Evolutionary conservation across 2,113 vertebrate genomes (phyloP), one percentile per base, ranked within the genome.

Genomic region (Agapornis roseicollis): DNA sequence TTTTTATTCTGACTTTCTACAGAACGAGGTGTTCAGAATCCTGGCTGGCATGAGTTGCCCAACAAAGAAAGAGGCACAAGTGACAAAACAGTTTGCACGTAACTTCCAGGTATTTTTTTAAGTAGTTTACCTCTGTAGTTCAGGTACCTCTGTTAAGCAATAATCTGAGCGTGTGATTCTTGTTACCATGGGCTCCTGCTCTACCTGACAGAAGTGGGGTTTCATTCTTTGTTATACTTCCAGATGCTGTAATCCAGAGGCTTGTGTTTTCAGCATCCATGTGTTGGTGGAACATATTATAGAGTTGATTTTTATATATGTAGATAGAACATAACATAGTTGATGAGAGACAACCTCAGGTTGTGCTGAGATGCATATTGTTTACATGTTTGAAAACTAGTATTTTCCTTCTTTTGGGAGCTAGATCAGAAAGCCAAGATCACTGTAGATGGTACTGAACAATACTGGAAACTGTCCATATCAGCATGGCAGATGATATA

Each of bases 121-220:
- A 85, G 89, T 49, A 56, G 28, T 91, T 95, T 85, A 73, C 85
- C 87, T 90, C 55, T 84, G n/a, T 7, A 17, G 63, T 87, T 88
- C 89, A 83, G 93, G 92, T 95, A 64, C 85, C 42, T 71, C 72
- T 91, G 69, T 90, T 95, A 76, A 65, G 80, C 90, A 93, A 85
- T 64, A 91, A 39, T 42, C 69, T 11, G 24, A 92, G 78, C 4
- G 8, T 37, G 35, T 88, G 81, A 94, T 95, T 93, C 77, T 33
- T 83, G 66, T 88, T 96, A 95, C 81, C 71, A 33, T 12, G 46
- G 41, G 81, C 50, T 88, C 28, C 66, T 74, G 72, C 35, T 91
- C n/a, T 76, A 35, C 84, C 85, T 96, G 90, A 37, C 74, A 66
- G 60, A 55, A 63, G 42, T 23, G 28, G 49, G 19, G 6, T 50